Evolutionary conservation across 1,140 invertebrate genomes (phyloP), one percentile per base, ranked within the genome.

Genomic region (Solen grandis): DNA sequence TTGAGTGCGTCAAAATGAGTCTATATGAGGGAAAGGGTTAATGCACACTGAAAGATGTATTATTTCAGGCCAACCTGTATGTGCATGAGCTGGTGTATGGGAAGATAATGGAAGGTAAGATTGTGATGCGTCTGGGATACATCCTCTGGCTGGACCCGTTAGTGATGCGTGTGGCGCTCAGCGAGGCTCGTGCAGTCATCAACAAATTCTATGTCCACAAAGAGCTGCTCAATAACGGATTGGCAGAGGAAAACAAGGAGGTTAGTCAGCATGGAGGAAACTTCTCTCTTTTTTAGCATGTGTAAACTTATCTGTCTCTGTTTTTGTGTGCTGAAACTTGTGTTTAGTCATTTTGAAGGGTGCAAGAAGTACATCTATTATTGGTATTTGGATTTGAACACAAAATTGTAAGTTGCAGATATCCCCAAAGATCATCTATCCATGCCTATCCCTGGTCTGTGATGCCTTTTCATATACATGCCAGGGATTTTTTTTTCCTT

Each of bases 131-230:
- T 52, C 38, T 86, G 19, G 82, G 83, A 3, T 79, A 82, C 55
- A 82, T 78, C 16, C 25, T 87, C 33, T 87, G 86, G 86, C 70
- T 87, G 14, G 85, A 87, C 50, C 84, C 85, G 8, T 65, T 87
- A 19, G 63, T 79, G 2, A 27, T 81, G 29, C 60, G 83, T 31
- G 66, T 70, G 22, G 41, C 59, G 14, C 68, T 85, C 27, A 22
- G 73, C 25, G 36, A 35, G 8, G 76, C 79, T 1, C 75, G 77
- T 8, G 35, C 62, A 22, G 57, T 72, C 13, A 75, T 66, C 14
- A 74, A 86, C 33, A 55, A 82, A 33, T 79, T 84, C 33, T 75
- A 69, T 59, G 55, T 84, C 29, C 60, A 82, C 25, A 50, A 60
- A 35, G 83, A 84, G 38, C 73, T 87, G 5, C 35, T 85, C 1